Evolutionary conservation across 2,888 invertebrate genomes (phyloP), one percentile per base, ranked within the genome.

Genomic region (Eilema depressum): DNA sequence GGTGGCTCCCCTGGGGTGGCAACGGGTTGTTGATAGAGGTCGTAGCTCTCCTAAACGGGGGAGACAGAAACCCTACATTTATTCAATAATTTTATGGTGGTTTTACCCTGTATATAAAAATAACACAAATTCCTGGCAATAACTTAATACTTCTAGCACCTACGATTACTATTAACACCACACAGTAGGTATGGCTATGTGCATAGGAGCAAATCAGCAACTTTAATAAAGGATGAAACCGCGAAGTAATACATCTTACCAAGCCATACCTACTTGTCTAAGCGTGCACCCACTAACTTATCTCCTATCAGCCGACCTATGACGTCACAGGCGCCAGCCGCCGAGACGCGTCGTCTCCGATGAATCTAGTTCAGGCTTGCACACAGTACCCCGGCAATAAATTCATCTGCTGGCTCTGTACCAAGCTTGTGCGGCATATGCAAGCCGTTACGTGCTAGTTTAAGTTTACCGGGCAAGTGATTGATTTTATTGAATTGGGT

Each of bases 311-410:
- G 59, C 63, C 67, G 67, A 71, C 37, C 47, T 28, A 17, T 81
- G 73, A 82, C 80, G 78, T 82, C 75, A 81, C 72, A 69, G 83
- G 78, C 83, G 78, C 80, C 78, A 63, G 70, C 59, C 72, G 75
- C 73, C 81, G 73, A 74, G 81, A 80, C 81, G 68, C 25, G 63
- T n/a, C 56, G 83, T 73, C 83, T 76, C 78, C 75, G 2, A 17
- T 47, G 53, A 20, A 79, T 75, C 66, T 79, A 63, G 82, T 64
- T 64, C 80, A 61, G 53, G 33, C 71, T 64, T 77, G 63, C 69
- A 80, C 65, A 64, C n/a, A 26, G 37, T 59, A 60, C 26, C 76
- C 56, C 37, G 26, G 37, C 66, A 56, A 66, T 69, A 69, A 61
- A 65, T 65, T 5, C 47, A 33, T 30, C 30, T 68, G 47, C 25